A percentile compares a stretch with the other conserved stretches of the same genome.
Conservation (phyloP, 37 sponge, comb jelly and placozoan genomes). For the Aplysina aerophoba region DNA sequence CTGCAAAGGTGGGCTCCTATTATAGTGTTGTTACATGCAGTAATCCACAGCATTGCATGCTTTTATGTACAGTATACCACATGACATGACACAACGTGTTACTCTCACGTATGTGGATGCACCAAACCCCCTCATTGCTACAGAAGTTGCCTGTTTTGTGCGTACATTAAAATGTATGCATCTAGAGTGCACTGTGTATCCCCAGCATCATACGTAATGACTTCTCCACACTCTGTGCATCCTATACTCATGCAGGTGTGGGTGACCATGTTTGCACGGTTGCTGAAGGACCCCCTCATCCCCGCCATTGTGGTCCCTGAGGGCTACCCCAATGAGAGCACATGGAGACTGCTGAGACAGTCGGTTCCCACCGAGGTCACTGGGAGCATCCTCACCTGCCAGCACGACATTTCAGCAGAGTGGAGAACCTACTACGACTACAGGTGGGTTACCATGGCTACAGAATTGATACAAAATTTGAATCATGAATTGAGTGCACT, state of each 20-base stretch:
- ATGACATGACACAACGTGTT: too few species aligned
- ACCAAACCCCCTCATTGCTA: too few species aligned
- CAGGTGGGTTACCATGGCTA: constrained; percentile 55
- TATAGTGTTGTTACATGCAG: too few species aligned
- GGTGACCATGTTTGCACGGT: constrained; percentile 52
- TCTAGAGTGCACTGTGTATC: too few species aligned
- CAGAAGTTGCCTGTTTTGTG: too few species aligned
- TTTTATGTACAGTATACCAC: too few species aligned
- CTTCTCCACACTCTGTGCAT: too few species aligned
- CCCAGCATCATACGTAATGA: too few species aligned
- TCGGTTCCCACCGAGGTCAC: constrained; percentile 66
- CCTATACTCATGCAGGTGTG: constrained; percentile 46
- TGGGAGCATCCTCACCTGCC: constrained; percentile 79
- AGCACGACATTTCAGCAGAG: constrained; percentile 76
- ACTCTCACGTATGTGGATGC: too few species aligned
- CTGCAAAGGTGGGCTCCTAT: constrained; percentile 59
- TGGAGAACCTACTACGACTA: constrained; percentile 82
- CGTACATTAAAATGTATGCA: not conserved
- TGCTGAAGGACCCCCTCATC: constrained; percentile 60
- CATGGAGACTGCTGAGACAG: constrained; percentile 71
- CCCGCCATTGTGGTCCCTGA: constrained; percentile 76
- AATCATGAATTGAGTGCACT: too few species aligned
- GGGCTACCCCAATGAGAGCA: constrained; percentile 68
- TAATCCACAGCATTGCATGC: too few species aligned
- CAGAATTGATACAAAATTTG: not conserved